These are phyloP conservation scores for Xenopus borealis DNA, from an alignment of 2,113 vertebrate species.

Conservation along the genomic window DNA sequence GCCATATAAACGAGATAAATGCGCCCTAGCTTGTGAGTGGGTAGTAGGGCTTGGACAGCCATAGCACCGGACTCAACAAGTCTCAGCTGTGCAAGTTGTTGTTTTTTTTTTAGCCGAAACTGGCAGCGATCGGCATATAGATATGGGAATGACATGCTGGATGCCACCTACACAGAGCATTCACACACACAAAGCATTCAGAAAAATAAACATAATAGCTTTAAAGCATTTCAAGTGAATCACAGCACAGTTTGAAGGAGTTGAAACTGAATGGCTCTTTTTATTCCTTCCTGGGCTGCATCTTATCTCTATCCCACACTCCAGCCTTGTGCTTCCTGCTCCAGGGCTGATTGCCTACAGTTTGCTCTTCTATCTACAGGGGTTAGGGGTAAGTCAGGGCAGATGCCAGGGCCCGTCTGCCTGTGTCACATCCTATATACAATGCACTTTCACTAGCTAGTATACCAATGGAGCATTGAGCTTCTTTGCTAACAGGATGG, in stretches of 20 bases:
- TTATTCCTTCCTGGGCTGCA: neutral
- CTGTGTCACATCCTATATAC: neutral
- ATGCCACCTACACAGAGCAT: slow-evolving; percentile 29
- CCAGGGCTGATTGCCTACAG: neutral
- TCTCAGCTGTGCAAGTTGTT: slow-evolving; percentile 24
- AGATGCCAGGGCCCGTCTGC: neutral
- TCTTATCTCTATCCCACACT: slow-evolving; percentile 20
- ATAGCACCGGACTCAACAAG: neutral
- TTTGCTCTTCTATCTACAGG: neutral
- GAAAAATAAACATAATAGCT: slow-evolving; percentile 11
- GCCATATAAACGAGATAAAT: neutral
- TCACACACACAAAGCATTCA: slow-evolving; percentile 26
- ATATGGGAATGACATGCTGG: slow-evolving; percentile 29
- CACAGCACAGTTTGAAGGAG: neutral
- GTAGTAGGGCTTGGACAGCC: neutral
- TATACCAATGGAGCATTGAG: neutral
- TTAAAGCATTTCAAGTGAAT: slow-evolving; percentile 1
- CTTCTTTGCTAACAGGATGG: neutral
- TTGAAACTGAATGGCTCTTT: neutral
- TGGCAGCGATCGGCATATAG: slow-evolving; percentile 30
- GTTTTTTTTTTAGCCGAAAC: slow-evolving; percentile 9
- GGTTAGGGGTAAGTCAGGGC: neutral
- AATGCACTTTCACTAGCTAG: no score
- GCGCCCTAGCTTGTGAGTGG: neutral
- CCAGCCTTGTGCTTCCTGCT: slow-evolving; percentile 4